Percentiles rank a stretch among this genome's conserved stretches.
Conservation (phyloP, 2,888 invertebrate genomes). For the Perizoma affinitatum region DNA sequence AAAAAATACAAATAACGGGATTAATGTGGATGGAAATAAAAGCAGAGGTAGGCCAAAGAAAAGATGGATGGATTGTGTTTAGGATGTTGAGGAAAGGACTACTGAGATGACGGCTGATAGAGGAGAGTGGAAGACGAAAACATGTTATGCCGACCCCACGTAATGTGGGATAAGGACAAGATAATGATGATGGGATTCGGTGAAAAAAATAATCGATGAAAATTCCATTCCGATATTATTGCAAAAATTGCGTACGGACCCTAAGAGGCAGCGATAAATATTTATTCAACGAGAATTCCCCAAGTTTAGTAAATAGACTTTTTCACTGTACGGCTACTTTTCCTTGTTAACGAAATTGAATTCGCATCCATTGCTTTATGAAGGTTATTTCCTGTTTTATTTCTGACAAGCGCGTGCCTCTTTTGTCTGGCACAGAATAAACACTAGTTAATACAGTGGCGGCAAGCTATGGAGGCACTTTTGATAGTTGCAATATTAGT, state of each 20-base stretch:
- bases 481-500: slow-evolving; percentile 2
- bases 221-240: slow-evolving; percentile 27
- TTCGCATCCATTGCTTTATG: slow-evolving; percentile 68
- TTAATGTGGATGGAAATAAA: too few species aligned
- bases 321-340: slow-evolving; percentile 53
- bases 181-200: too few species aligned
- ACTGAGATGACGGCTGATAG: too few species aligned
- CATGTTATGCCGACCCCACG: too few species aligned
- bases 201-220: slow-evolving; percentile 12
- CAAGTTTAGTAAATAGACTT: slow-evolving; percentile 35
- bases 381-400: slow-evolving; percentile 58
- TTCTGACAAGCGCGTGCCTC: slow-evolving; percentile 41
- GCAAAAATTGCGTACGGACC: slow-evolving; percentile 27
- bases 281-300: slow-evolving; percentile 35
- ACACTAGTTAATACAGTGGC: background rate
- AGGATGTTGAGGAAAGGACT: too few species aligned
- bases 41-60: too few species aligned
- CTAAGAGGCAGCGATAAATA: slow-evolving; percentile 29
- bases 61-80: too few species aligned
- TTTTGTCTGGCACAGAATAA: slow-evolving; percentile 22
- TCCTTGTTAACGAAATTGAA: slow-evolving; percentile 74
- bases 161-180: too few species aligned
- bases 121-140: too few species aligned
- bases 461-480: background rate
- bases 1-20: too few species aligned